Percentiles rank a stretch among this genome's conserved stretches.
These are phyloP conservation scores for Pseudorasbora parva DNA, from an alignment of 2,113 vertebrate genomes.

Conservation along the genomic window DNA sequence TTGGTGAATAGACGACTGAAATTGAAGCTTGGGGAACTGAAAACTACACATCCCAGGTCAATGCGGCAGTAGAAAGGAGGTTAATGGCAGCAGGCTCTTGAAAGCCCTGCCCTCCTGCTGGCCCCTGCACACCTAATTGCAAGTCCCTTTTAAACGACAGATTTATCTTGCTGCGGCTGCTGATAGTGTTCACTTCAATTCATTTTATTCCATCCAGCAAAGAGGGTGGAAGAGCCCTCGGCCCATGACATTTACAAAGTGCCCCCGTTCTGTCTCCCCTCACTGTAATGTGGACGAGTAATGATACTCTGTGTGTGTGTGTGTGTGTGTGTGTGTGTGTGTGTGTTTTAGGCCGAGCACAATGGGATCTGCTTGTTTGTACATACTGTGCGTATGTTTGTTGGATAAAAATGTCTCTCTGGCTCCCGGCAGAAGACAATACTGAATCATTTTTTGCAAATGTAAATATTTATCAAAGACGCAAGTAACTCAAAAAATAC, in stretches of 20 bases:
- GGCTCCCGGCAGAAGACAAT: not conserved
- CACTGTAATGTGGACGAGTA: slow-evolving; percentile 59
- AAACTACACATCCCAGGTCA: slow-evolving; percentile 52
- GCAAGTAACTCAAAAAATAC: slow-evolving; percentile 5
- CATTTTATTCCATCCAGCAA: slow-evolving; percentile 58
- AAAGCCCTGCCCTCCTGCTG: slow-evolving; percentile 50
- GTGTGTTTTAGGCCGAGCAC: slow-evolving; percentile 19
- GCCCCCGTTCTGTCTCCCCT: slow-evolving; percentile 61
- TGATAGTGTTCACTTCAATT: slow-evolving; percentile 65
- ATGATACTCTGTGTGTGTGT: slow-evolving; percentile 52
- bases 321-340: slow-evolving; percentile 27
- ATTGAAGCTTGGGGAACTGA: not conserved
- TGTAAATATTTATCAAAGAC: slow-evolving; percentile 12
- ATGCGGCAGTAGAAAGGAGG: slow-evolving; percentile 36
- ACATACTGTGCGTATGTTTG: not conserved
- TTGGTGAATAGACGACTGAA: not conserved
- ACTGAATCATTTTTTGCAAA: slow-evolving; percentile 11
- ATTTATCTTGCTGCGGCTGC: slow-evolving; percentile 65
- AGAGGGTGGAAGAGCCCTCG: slow-evolving; percentile 49
- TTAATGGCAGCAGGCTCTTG: slow-evolving; percentile 50
- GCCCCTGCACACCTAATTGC: slow-evolving; percentile 61
- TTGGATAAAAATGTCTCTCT: not conserved
- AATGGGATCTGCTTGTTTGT: slow-evolving; percentile 41
- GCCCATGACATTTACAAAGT: slow-evolving; percentile 67
- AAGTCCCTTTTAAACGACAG: slow-evolving; percentile 65